These are phyloP conservation scores for Aotus griseimembra DNA, from an alignment of 2,797 vertebrate species.

Conservation along the genomic window DNA sequence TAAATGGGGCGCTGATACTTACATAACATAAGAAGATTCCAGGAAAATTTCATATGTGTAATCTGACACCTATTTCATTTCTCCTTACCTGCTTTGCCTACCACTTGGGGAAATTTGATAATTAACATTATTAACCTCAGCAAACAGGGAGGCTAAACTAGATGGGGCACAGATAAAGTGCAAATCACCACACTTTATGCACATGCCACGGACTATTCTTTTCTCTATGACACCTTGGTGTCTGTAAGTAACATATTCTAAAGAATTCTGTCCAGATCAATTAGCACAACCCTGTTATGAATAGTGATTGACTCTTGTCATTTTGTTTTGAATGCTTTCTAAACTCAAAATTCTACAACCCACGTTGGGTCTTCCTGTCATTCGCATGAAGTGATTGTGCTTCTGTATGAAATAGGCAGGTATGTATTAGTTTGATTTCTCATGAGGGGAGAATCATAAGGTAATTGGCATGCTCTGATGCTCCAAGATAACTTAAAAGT, in stretches of 20 bases:
- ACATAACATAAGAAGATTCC: neutral
- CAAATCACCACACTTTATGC: neutral
- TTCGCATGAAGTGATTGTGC: constrained; percentile 13
- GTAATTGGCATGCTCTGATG: constrained; percentile 69
- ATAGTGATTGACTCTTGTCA: constrained; percentile 29
- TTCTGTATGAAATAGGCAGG: constrained; percentile 36
- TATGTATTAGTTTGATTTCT: constrained; percentile 61
- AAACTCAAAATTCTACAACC: constrained; percentile 25
- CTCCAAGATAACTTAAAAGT: constrained; percentile 65
- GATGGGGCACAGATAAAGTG: neutral
- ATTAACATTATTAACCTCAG: neutral
- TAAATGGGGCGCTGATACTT: neutral
- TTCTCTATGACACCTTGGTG: neutral
- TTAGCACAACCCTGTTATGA: constrained; percentile 8
- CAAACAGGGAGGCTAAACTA: neutral
- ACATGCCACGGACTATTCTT: neutral
- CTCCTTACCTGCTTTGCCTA: neutral
- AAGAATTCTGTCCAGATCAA: constrained; percentile 44
- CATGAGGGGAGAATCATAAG: constrained; percentile 1
- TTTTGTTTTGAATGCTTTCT: constrained; percentile 57
- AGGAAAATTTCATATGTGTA: neutral
- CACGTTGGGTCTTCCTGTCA: constrained; percentile 12
- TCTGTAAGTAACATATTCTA: neutral
- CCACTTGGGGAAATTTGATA: neutral
- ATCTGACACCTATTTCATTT: neutral